Evolutionary conservation across 1,140 invertebrate species (phyloP).

Genomic region (Sminthurides bifidus): DNA sequence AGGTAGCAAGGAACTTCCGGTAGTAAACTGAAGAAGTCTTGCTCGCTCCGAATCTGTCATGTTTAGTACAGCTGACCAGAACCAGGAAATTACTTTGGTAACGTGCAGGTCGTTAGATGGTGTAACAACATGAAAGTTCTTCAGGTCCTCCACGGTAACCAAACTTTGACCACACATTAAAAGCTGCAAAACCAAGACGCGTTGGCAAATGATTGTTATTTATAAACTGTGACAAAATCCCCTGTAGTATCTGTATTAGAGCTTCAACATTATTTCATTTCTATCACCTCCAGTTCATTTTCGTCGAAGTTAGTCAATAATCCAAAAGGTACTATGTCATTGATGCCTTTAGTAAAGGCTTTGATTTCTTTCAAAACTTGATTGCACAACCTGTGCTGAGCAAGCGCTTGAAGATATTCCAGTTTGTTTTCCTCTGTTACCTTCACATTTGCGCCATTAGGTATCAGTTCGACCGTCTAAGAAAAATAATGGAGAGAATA

Average conservation of each 20-base stretch:
- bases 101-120: conserved; percentile 54
- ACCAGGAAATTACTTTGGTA: conserved; percentile 73
- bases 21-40: conserved; percentile 80
- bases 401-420: conserved; percentile 73
- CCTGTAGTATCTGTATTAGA: neutral
- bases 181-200: conserved; percentile 7
- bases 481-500: conserved; percentile 9
- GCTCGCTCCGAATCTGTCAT: conserved; percentile 88
- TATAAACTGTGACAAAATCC: neutral
- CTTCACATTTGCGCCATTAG: conserved; percentile 53
- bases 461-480: conserved; percentile 57
- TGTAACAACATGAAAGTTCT: conserved; percentile 11
- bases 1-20: conserved; percentile 78
- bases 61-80: conserved; percentile 82
- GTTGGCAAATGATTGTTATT: neutral
- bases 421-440: conserved; percentile 66
- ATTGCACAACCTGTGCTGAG: conserved; percentile 71
- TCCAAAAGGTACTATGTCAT: conserved; percentile 81
- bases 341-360: conserved; percentile 74
- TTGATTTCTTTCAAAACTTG: conserved; percentile 71
- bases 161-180: conserved; percentile 22
- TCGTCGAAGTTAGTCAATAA: conserved; percentile 89
- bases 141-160: conserved; percentile 20
- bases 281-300: conserved; percentile 77
- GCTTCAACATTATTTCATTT: neutral